Evolutionary conservation across 2,113 vertebrate genomes (phyloP).

Genomic region (Oncorhynchus mykiss): DNA sequence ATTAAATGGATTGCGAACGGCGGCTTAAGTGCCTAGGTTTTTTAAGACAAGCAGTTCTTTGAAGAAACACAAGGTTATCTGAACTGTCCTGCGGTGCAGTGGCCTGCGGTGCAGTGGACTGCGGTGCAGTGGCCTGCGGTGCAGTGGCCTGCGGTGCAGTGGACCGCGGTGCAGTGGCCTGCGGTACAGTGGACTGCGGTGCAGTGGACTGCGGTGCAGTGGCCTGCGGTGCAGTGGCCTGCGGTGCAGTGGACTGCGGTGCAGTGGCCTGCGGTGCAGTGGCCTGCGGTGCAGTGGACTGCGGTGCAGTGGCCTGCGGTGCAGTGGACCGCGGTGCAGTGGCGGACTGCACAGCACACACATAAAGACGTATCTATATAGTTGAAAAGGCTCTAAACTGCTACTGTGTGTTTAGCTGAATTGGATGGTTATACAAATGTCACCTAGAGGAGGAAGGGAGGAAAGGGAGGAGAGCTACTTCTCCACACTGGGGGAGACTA

Average conservation of each 20-base stretch:
- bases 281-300: too few relatives aligned
- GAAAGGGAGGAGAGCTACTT: neutral
- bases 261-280: too few relatives aligned
- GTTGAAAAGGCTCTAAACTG: conserved; percentile 56
- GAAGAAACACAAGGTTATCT: conserved; percentile 54
- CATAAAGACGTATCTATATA: conserved; percentile 53
- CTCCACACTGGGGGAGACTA: neutral
- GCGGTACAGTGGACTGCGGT: neutral
- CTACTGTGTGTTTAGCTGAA: conserved; percentile 33
- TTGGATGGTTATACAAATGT: conserved; percentile 58
- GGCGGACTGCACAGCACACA: neutral
- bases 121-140: neutral
- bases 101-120: too few relatives aligned
- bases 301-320: neutral
- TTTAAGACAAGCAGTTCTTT: conserved; percentile 61
- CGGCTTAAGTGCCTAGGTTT: conserved; percentile 59
- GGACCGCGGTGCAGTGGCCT: neutral
- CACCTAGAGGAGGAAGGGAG: conserved; percentile 36
- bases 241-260: too few relatives aligned
- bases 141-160: too few relatives aligned
- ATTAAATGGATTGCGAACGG: conserved; percentile 69
- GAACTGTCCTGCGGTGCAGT: too few relatives aligned
- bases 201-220: neutral
- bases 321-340: neutral
- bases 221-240: too few relatives aligned